Base-by-base conservation (phyloP, 2,888 invertebrate species). In the Physocephala rufipes region DNA sequence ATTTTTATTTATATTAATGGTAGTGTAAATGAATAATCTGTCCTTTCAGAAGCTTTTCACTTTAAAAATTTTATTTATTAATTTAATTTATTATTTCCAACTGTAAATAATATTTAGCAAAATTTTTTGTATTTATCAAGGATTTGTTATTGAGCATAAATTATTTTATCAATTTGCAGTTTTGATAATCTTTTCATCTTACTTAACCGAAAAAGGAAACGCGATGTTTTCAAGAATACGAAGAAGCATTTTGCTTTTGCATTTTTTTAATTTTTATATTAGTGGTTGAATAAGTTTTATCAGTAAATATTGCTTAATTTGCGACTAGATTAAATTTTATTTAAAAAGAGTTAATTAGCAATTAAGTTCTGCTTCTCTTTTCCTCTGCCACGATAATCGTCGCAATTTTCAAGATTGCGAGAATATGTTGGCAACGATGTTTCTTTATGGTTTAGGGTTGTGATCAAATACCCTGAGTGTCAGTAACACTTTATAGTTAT, bases 241-340 rank as follows among this genome's bases (percentile, higher is more conserved):
- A 36, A 7, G 36, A 36, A 36, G 9, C 36, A 36, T 36, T 36
- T 36, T 36, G 36, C 9, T 9, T 36, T 36, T 36, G 9, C 36
- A 4, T 36, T 36, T 36, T 36, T 36, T 36, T 59, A 26, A 28
- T 30, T 36, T 43, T 62, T 21, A 62, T 19, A n/a, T n/a, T n/a
- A n/a, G n/a, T 43, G 43, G 45, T 43, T 63, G 16, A 7, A 16
- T 45, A 26, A 26, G 21, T 26, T 28, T 7, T 21, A 26, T 3
- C 24, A 15, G 51, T 30, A 67, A 67, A 67, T 67, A 67, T 67
- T 67, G 67, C 67, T 58, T 67, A 24, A 43, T 58, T 67, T 58
- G 59, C 36, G 67, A 67, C 67, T 67, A 67, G 67, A 67, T 67
- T 45, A 28, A 51, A 30, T 65, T 19, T 7, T 3, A 5, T 51